Evolutionary conservation across 2,888 invertebrate species (phyloP).

Genomic region (Biston stratarius): DNA sequence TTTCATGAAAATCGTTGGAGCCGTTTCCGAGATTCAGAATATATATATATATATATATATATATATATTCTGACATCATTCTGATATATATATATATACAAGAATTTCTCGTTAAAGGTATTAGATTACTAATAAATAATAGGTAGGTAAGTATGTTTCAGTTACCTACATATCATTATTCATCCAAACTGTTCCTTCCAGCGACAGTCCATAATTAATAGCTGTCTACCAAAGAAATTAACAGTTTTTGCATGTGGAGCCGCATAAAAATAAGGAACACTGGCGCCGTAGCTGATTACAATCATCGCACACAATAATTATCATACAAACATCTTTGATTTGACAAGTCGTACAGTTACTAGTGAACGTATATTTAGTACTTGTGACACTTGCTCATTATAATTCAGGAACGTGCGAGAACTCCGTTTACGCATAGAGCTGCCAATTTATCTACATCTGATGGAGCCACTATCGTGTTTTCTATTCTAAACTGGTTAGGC

Average conservation of each 20-base stretch:
- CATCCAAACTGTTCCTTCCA: constrained; percentile 4
- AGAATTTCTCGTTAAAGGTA: too few species aligned
- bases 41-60: too few species aligned
- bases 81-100: too few species aligned
- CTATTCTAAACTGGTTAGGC: background rate
- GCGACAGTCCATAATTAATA: constrained; percentile 22
- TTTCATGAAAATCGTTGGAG: too few species aligned
- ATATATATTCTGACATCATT: too few species aligned
- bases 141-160: too few species aligned
- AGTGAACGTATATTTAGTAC: background rate
- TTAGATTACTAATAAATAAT: too few species aligned
- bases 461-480: background rate
- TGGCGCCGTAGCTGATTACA: constrained; percentile 42
- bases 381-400: constrained; percentile 27
- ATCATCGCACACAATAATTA: constrained; percentile 41
- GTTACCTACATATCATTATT: background rate
- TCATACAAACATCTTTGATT: constrained; percentile 44
- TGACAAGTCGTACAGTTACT: constrained; percentile 42
- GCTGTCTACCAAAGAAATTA: constrained; percentile 23
- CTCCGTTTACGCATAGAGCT: constrained; percentile 39
- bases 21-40: too few species aligned
- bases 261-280: constrained; percentile 19
- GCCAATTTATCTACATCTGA: background rate
- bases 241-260: constrained; percentile 22
- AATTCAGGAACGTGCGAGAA: constrained; percentile 39